Evolutionary conservation across 2,797 vertebrate genomes (phyloP).

Genomic region (Helarctos malayanus): DNA sequence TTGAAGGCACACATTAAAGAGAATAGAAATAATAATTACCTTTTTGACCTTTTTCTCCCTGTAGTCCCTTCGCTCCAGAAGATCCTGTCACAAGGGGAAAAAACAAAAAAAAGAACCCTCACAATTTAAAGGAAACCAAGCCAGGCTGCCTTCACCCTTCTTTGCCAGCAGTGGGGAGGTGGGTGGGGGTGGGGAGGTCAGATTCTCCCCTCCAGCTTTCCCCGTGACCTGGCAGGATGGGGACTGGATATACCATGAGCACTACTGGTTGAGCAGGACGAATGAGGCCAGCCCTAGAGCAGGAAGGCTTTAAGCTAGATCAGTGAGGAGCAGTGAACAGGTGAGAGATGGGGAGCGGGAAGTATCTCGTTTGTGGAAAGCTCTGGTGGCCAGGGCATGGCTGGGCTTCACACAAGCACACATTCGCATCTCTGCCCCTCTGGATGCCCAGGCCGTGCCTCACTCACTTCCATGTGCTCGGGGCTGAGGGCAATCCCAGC

Average conservation of each 20-base stretch:
- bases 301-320: neutral
- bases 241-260: no score
- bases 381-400: fast-evolving
- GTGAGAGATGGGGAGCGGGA: neutral
- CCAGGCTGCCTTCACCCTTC: neutral
- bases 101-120: neutral
- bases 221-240: neutral
- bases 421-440: fast-evolving
- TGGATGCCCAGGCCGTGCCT: neutral
- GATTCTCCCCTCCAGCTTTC: neutral
- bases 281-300: neutral
- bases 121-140: neutral
- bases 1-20: neutral
- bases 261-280: neutral
- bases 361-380: neutral
- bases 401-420: fast-evolving
- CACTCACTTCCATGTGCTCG: neutral
- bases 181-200: fast-evolving
- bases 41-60: constrained; percentile 75
- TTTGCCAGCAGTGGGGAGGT: neutral
- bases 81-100: constrained; percentile 61
- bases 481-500: neutral
- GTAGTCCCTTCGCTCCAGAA: constrained; percentile 58
- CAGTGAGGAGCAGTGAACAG: fast-evolving
- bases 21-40: constrained; percentile 63